Evolutionary conservation across 2,888 invertebrate species (phyloP).

Genomic region (Heliconius hortense): DNA sequence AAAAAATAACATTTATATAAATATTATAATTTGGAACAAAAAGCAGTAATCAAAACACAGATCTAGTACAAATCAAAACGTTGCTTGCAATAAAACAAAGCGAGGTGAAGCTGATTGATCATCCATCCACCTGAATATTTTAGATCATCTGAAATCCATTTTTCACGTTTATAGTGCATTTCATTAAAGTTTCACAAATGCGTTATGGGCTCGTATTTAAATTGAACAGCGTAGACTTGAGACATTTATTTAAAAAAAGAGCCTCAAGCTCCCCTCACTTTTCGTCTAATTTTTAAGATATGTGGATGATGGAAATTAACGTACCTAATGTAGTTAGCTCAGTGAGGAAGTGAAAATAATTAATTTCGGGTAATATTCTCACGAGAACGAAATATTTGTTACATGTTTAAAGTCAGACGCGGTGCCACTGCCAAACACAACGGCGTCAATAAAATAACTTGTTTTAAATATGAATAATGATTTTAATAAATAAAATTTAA

Average conservation of each 20-base stretch:
- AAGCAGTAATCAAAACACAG: not conserved
- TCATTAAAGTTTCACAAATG: conserved; percentile 37
- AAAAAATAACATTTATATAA: not conserved
- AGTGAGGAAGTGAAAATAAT: too few relatives aligned
- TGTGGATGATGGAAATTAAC: not conserved
- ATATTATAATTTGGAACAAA: not conserved
- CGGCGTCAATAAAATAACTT: not conserved
- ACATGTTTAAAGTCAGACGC: too few relatives aligned
- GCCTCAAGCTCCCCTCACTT: not conserved
- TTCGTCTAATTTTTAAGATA: not conserved
- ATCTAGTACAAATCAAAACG: conserved; percentile 14
- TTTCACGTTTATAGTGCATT: conserved; percentile 28
- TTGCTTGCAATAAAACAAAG: conserved; percentile 21
- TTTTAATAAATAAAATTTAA: too few relatives aligned
- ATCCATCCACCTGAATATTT: conserved; percentile 20
- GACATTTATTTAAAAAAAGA: not conserved
- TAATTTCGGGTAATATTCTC: too few relatives aligned
- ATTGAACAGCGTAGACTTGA: conserved; percentile 19
- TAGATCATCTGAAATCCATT: conserved; percentile 30
- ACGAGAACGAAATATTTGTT: too few relatives aligned
- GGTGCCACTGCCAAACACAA: too few relatives aligned
- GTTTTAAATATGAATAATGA: not conserved
- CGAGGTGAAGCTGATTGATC: conserved; percentile 14
- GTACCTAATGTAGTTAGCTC: too few relatives aligned
- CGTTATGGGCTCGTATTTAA: conserved; percentile 30